Percentiles rank a stretch among this genome's conserved stretches.
Evolutionary conservation across 1,140 invertebrate species (phyloP).

Genomic region (Bombus waltoni): DNA sequence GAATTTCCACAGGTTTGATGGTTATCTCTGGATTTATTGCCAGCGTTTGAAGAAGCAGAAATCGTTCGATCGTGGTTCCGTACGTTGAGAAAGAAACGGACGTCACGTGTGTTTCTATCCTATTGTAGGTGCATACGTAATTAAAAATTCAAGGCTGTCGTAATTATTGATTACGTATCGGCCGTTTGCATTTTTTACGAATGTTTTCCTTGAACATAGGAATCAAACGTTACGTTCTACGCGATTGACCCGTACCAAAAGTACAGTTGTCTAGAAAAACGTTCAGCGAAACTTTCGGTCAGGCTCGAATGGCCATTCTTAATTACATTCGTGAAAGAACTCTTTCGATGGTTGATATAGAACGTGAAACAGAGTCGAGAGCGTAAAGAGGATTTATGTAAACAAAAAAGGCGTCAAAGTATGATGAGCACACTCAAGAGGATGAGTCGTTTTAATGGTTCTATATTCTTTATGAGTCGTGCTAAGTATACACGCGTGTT

Average conservation of each 20-base stretch:
- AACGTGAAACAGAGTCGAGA: slow-evolving; percentile 19
- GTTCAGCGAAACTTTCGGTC: not conserved
- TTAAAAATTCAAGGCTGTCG: slow-evolving; percentile 17
- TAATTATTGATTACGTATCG: slow-evolving; percentile 25
- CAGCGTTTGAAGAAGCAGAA: not conserved
- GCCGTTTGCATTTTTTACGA: not conserved
- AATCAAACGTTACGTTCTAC: not conserved
- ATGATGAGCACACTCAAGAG: slow-evolving; percentile 59
- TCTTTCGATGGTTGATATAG: not conserved
- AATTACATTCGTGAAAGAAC: slow-evolving; percentile 12
- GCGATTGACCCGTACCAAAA: not conserved
- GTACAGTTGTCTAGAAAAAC: not conserved
- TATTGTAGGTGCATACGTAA: not conserved
- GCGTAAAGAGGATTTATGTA: slow-evolving; percentile 39
- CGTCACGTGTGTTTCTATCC: not conserved
- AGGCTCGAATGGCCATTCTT: not conserved
- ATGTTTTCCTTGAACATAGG: not conserved
- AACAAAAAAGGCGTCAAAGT: slow-evolving; percentile 62
- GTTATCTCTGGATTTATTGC: not conserved
- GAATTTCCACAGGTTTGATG: not conserved
- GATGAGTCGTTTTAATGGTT: slow-evolving; percentile 65
- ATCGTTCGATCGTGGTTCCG: not conserved
- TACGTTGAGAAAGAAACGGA: not conserved
- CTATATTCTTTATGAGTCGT: slow-evolving; percentile 62
- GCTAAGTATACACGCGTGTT: slow-evolving; percentile 37